phyloP scores from a whole-genome alignment of 2,888 invertebrate genomes.

The Rotaria magnacalcarata region DNA sequence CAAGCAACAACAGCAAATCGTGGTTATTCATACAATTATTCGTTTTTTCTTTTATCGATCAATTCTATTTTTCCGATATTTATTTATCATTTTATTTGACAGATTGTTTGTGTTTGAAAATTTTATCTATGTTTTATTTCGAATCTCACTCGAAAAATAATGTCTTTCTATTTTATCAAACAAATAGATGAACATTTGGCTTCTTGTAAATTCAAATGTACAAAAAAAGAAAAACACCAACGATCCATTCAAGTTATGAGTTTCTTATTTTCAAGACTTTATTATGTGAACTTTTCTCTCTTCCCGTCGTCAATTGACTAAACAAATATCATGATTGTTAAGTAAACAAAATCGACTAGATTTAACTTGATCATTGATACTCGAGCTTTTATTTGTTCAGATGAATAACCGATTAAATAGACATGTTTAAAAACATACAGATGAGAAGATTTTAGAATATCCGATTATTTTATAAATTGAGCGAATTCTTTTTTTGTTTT shows the following conservation, averaged over 20 bases:
- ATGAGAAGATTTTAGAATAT: no score
- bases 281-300: neutral
- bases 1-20: neutral
- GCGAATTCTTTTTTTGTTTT: no score
- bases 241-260: neutral
- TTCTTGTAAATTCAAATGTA: neutral
- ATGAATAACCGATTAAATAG: neutral
- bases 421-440: no score
- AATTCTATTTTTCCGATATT: neutral
- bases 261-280: no score
- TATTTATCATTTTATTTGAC: conserved; percentile 4
- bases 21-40: neutral
- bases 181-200: neutral
- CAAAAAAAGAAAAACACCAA: neutral
- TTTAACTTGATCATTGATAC: neutral
- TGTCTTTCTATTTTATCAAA: conserved; percentile 22
- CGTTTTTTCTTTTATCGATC: neutral
- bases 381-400: neutral
- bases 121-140: neutral
- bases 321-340: neutral
- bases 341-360: neutral
- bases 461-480: no score
- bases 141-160: conserved; percentile 29
- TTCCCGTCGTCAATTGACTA: neutral
- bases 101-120: neutral